Evolutionary conservation across 2,888 invertebrate species (phyloP).

Genomic region (Xestoiulus laeticollis): DNA sequence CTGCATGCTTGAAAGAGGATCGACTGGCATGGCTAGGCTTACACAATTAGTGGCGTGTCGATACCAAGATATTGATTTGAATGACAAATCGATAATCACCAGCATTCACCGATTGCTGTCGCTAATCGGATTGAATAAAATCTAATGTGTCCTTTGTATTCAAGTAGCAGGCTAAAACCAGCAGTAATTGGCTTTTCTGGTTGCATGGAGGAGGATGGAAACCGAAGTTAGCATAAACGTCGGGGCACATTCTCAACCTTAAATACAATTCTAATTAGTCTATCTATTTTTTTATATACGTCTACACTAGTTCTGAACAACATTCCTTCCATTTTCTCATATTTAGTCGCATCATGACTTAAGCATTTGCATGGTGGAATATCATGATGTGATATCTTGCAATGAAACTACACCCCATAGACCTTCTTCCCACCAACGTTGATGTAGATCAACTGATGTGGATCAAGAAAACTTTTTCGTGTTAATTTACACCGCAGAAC

Average conservation of each 20-base stretch:
- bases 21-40: background rate
- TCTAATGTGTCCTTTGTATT: background rate
- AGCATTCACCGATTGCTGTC: background rate
- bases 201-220: background rate
- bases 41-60: background rate
- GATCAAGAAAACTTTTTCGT: no score
- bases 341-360: background rate
- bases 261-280: no score
- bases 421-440: no score
- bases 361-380: background rate
- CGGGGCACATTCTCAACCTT: no score
- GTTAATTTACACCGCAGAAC: no score
- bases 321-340: background rate
- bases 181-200: background rate
- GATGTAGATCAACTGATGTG: no score
- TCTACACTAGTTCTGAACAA: background rate
- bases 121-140: background rate
- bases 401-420: no score
- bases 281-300: no score
- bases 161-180: background rate
- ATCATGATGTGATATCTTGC: background rate
- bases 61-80: background rate
- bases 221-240: no score
- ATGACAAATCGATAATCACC: background rate
- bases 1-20: background rate